Base-by-base conservation (phyloP, 2,888 invertebrate species). In the Cosmia trapezina region DNA sequence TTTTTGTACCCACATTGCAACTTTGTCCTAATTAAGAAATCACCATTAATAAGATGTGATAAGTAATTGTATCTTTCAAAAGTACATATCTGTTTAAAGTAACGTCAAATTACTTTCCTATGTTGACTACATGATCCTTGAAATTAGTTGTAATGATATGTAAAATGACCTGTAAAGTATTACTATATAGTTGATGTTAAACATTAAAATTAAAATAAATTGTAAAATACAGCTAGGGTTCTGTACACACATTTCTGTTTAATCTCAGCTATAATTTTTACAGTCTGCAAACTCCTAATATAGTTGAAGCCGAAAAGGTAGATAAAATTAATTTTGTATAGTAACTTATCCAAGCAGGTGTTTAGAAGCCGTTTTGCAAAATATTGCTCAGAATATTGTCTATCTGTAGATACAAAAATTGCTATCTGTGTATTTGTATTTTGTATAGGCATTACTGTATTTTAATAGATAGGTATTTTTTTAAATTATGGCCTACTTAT, bases 61-160 rank as follows among this genome's bases (percentile, higher is more conserved):
- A 87, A 87, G 89, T 86, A 86, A 89, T 85, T 85, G 88, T 92
- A 93, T 92, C 90, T 91, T 92, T 93, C 89, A 89, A 92, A 92
- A 91, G 89, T 91, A 94, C 94, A 95, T 95, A 94, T 94, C 94
- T 93, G 91, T 93, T 92, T 90, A 89, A 87, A 89, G 88, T 92
- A 87, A 91, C 74, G 91, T 93, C 91, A 92, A 92, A 92, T 91
- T 93, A 92, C 84, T 89, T 88, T 89, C 86, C 83, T 87, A 87
- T 87, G 86, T 88, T 88, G 87, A 88, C 72, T 83, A 83, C 82
- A 85, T 78, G 84, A 86, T 86, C 80, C 81, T 86, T 86, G 85
- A 77, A 79, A 73, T 85, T 84, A 87, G 78, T 86, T 83, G 67
- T 84, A 84, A 85, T 76, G 63, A 69, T 82, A 83, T 85, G 84